Base-by-base conservation (phyloP, 2,113 vertebrate genomes). In the Myanophis thanlyinensis region DNA sequence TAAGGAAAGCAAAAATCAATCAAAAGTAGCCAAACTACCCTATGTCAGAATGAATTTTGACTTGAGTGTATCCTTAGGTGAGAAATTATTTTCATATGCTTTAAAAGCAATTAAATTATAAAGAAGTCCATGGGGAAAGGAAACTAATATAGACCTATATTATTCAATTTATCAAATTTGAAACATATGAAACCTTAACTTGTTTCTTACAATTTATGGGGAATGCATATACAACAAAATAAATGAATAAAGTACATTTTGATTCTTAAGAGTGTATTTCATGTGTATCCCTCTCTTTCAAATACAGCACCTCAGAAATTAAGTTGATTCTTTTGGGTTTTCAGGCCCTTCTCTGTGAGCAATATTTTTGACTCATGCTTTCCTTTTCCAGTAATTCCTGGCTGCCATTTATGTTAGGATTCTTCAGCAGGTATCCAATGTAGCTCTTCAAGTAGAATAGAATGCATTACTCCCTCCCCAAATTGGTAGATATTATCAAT, bases 1-100 rank as follows among this genome's bases (percentile, higher is more conserved):
- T 11, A 73, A 44, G 30, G 27, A 67, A 88, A 91, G 44, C 53
- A 62, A 92, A 30, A 93, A 92, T 46, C 85, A 92, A 59, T 48
- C 91, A 91, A 56, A 92, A 85, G 88, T 89, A 27, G 84, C 56
- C 93, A 89, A n/a, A 94, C 47, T 44, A 67, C 59, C 92, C 93
- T 20, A 0, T 53, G 1, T 25, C 8, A 3, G 62, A 7, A 48
- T 9, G 1, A 91, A 56, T 52, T 93, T 87, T 91, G 59, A 11
- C 52, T 6, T 1, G 22, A 88, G 5, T 86, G 13, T 22, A 0
- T 10, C 25, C 49, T 22, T 90, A 87, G 49, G 67, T 59, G 0
- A 56, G 7, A 47, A 0, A n/a, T 2, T 40, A 54, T 15, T 53
- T 93, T 91, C 88, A 89, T 40, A 1, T 25, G 30, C 80, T 85